These are phyloP conservation scores for Crocodylus rhombifer DNA, from an alignment of 2,797 vertebrate species.

Conservation along the genomic window DNA sequence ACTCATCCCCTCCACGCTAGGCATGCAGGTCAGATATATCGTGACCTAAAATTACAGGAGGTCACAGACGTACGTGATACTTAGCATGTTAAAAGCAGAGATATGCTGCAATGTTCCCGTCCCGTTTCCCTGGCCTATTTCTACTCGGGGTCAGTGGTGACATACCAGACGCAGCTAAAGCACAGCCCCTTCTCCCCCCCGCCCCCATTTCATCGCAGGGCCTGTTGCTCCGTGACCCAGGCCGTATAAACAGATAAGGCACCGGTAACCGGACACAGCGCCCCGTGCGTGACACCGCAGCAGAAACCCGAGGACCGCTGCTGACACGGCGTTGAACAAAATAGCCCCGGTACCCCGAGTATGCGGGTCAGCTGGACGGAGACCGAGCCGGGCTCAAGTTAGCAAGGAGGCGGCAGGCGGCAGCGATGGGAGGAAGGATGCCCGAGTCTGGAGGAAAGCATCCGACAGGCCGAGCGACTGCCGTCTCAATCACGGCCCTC, in stretches of 20 bases:
- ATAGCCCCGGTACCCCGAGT: not conserved
- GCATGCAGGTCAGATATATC: not conserved
- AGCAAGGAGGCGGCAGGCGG: not conserved
- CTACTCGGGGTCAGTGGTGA: fast-evolving
- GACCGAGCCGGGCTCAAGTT: not conserved
- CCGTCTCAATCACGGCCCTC: fast-evolving
- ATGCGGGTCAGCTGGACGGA: not conserved
- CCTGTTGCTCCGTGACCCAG: not conserved
- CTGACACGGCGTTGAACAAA: not conserved
- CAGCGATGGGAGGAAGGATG: not conserved
- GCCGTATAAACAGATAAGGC: not conserved
- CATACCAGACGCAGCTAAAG: not conserved
- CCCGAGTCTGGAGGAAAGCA: not conserved
- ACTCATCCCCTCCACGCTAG: not conserved
- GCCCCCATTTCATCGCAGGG: not conserved
- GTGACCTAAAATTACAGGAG: constrained; percentile 58
- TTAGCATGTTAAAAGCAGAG: constrained; percentile 30
- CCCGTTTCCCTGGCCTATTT: not conserved
- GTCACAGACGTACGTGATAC: constrained; percentile 38
- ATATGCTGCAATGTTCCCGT: fast-evolving
- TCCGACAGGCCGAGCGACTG: fast-evolving
- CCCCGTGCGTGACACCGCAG: fast-evolving
- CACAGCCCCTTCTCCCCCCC: not conserved
- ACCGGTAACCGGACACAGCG: fast-evolving
- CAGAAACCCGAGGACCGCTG: not conserved